Conservation (phyloP, 2,113 vertebrate genomes). For the zebrafish (Danio rerio) region GRCz12tu NC_133194.1:13717001-13717500, state of each 20-base stretch:
- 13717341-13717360: neutral
- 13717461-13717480: too few relatives aligned
- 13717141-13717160: slow-evolving; percentile 51
- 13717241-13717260: slow-evolving; percentile 5
- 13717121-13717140: slow-evolving; percentile 25
- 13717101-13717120: slow-evolving; percentile 36
- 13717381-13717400: too few relatives aligned
- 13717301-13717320: neutral
- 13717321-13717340: neutral
- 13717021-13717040: slow-evolving; percentile 48
- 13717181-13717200: slow-evolving; percentile 43
- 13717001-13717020: slow-evolving; percentile 19
- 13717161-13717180: slow-evolving; percentile 35
- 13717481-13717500: too few relatives aligned
- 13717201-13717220: slow-evolving; percentile 21
- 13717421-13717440: too few relatives aligned
- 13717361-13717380: too few relatives aligned
- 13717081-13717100: slow-evolving; percentile 50
- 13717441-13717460: too few relatives aligned
- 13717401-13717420: too few relatives aligned
- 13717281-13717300: slow-evolving; percentile 29
- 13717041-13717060: slow-evolving; percentile 31
- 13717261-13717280: slow-evolving; percentile 2
- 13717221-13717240: slow-evolving; percentile 16
- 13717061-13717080: slow-evolving; percentile 34